Base-by-base conservation (phyloP, 2,797 vertebrate species). In the Iguana delicatissima region DNA sequence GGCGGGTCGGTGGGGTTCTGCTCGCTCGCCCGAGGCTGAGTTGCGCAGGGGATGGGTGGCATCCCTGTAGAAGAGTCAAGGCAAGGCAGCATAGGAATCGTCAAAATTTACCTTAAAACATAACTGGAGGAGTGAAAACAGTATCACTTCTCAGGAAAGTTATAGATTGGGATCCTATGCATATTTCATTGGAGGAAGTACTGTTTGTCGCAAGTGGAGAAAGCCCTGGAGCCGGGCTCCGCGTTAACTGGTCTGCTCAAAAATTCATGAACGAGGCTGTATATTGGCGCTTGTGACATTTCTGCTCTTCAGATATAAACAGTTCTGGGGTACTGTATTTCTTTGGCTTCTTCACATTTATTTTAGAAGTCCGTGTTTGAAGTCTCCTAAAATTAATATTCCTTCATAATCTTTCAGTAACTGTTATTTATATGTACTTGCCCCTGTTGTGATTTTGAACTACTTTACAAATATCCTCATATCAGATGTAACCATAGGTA, bases 1-100 rank as follows among this genome's bases (percentile, higher is more conserved):
- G 22, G 3, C 0, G n/a, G 24, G 72, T 1, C 1, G 20, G 72
- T 2, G 50, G 22, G n/a, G 10, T 1, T n/a, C 22, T 6, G 50
- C 12, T 57, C 50, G 9, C 38, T 55, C 35, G 32, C 46, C 59
- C 35, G 20, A 12, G 46, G 6, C 6, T 42, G 6, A 84, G 2
- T 1, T 62, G 35, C 26, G 26, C 6, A 69, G 82, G 29, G 7
- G 20, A 29, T 50, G 24, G 26, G 50, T 5, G 9, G 50, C 50
- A 52, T 62, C 59, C 14, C 64, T 22, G 18, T 64, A 26, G 24
- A 26, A 8, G 7, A 69, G 42, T 3, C 9, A 69, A 26, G 22
- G 22, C 24, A 64, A 18, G 6, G 62, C 64, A 8, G 24, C 1
- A 69, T 4, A 22, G 26, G 24, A 29, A 22, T 55, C 52, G 35